Evolutionary conservation across 1,140 invertebrate species (phyloP).

Genomic region (Procambarus virginalis): DNA sequence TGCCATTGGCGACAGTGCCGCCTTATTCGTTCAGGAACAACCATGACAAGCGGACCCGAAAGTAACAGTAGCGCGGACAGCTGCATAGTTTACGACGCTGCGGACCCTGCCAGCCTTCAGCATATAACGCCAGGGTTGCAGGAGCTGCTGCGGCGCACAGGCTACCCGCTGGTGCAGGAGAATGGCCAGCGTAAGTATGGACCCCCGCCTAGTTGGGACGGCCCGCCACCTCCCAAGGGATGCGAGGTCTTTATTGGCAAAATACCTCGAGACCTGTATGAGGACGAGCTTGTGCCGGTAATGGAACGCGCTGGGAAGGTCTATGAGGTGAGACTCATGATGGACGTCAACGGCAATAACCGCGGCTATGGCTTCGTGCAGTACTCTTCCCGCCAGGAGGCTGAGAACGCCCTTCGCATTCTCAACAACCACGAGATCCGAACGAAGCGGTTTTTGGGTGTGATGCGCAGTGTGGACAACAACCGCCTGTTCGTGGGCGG

Average conservation of each 20-base stretch:
- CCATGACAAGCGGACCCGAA: conserved; percentile 46
- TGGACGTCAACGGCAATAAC: conserved; percentile 87
- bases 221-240: conserved; percentile 75
- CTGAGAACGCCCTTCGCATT: conserved; percentile 77
- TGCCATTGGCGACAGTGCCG: conserved; percentile 9
- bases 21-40: conserved; percentile 4
- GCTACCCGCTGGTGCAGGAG: conserved; percentile 79
- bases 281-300: conserved; percentile 87
- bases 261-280: conserved; percentile 85
- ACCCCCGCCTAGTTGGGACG: conserved; percentile 76
- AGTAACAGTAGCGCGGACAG: background rate
- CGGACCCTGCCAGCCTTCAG: background rate
- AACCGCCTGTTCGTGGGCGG: conserved; percentile 88
- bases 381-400: conserved; percentile 80
- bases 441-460: conserved; percentile 81
- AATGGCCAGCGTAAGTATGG: conserved; percentile 82
- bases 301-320: conserved; percentile 80
- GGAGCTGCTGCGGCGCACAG: conserved; percentile 75
- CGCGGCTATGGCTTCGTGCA: conserved; percentile 88
- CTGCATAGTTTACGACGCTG: background rate
- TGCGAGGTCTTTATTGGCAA: conserved; percentile 90
- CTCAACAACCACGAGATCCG: conserved; percentile 84
- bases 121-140: conserved; percentile 14
- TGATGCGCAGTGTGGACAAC: conserved; percentile 88
- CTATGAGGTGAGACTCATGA: conserved; percentile 87